Evolutionary conservation across 2,113 vertebrate genomes (phyloP).

Genomic region (Heterochromis multidens): DNA sequence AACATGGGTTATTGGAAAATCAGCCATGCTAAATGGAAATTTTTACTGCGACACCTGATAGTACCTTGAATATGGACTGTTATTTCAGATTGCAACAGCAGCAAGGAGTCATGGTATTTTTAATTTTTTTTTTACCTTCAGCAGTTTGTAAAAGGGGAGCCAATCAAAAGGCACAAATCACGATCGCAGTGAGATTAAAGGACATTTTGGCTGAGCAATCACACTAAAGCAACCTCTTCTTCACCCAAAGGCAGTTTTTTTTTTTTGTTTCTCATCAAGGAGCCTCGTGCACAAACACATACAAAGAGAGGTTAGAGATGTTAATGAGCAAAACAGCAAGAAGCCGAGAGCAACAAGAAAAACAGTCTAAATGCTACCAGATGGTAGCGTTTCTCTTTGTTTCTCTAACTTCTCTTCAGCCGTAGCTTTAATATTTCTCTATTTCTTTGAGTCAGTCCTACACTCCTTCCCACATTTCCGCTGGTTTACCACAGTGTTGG

Average conservation of each 20-base stretch:
- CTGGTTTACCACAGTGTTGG: constrained; percentile 55
- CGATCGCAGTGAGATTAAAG: neutral
- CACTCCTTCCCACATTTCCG: constrained; percentile 35
- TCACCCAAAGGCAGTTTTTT: neutral
- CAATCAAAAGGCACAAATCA: neutral
- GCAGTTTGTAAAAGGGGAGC: neutral
- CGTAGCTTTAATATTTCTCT: constrained; percentile 49
- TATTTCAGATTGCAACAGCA: neutral
- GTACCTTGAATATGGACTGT: neutral
- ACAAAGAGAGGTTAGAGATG: constrained; percentile 5
- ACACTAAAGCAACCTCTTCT: neutral
- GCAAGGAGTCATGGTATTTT: neutral
- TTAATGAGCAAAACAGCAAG: constrained; percentile 62
- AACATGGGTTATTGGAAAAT: neutral
- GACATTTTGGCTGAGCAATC: neutral
- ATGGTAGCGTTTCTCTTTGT: constrained; percentile 42
- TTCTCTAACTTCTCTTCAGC: constrained; percentile 29
- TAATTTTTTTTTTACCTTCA: neutral
- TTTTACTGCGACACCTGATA: neutral
- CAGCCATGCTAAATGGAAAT: neutral
- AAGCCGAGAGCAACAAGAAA: constrained; percentile 8
- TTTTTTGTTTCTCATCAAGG: neutral
- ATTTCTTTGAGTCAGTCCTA: constrained; percentile 24
- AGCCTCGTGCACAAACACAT: constrained; percentile 3
- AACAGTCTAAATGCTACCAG: constrained; percentile 63